Base-by-base conservation (phyloP, 92 coral and sea anemone species). In the Pocillopora meandrina region DNA sequence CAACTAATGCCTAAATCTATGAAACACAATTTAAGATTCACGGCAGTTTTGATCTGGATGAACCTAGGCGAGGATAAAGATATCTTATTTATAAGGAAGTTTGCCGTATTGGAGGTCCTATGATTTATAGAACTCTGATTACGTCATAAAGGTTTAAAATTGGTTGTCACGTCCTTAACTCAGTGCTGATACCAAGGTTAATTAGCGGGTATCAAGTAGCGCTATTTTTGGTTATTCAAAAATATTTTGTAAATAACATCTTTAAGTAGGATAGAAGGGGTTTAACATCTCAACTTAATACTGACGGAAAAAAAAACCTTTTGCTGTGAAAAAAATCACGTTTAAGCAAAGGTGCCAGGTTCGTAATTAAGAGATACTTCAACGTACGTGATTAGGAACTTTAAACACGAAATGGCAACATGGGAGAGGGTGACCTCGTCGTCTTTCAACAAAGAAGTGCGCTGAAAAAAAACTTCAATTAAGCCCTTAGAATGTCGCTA, bases 401-500 rank as follows among this genome's bases (percentile, higher is more conserved):
- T 34, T 10, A 16, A 13, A 69, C 8, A 35, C 31, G 31, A 3
- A 65, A 20, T 20, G 42, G 8, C 42, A 55, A 19, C 33, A 36
- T 34, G 35, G 52, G 18, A 70, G 17, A 18, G 12, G 35, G n/a
- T 33, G 55, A 35, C 55, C 74, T 70, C 26, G 52, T 47, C 9
- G 19, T 14, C 73, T 34, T 21, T 42, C 52, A 42, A 42, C 52
- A 42, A 76, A 35, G 17, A 56, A n/a, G 14, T 62, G 14, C 60
- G 72, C 31, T n/a, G 1, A 71, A 76, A 42, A 70, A 31, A 42
- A 58, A 13, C 33, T 47, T 55, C 1, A 2, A 14, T 78, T 15
- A 65, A n/a, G 23, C 74, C 17, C 35, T 35, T 79, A 31, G 66
- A 65, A 52, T 65, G 35, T 70, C 19, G n/a, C 85, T 72, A 81